Base-by-base conservation (phyloP, 2,113 vertebrate genomes). In the Lucifuga dentata region DNA sequence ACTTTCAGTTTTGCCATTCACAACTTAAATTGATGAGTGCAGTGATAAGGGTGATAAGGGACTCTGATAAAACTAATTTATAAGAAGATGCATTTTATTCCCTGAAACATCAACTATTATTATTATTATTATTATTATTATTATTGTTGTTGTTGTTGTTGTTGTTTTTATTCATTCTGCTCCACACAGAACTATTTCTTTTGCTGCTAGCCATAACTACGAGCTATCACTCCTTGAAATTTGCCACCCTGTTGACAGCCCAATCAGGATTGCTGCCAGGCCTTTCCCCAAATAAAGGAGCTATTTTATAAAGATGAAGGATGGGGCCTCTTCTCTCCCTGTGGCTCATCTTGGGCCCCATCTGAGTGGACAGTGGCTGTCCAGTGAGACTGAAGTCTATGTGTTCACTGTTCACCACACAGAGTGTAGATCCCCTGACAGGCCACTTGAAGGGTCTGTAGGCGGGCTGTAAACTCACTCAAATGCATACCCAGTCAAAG, bases 11-110 rank as follows among this genome's bases (percentile, higher is more conserved):
- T 86, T 80, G 63, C 62, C 62, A 67, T 73, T 78, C 36, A 73
- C 68, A 89, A 80, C 81, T 87, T 80, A 80, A 82, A 39, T 64
- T 73, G 46, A 80, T n/a, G n/a, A n/a, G n/a, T n/a, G n/a, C n/a
- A n/a, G n/a, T n/a, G n/a, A n/a, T n/a, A n/a, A n/a, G n/a, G 67
- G 68, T 80, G 78, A 51, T 58, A 83, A 81, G n/a, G n/a, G n/a
- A n/a, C n/a, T n/a, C n/a, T n/a, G n/a, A n/a, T n/a, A n/a, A 41
- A 16, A 20, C 58, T 26, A 56, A 75, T 60, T 39, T 35, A 20
- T 67, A 45, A 29, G 72, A 72, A 63, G 5, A 36, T 78, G 17
- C 49, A 35, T 68, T 56, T 73, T 16, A 43, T 68, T 38, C 62
- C 29, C 49, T 61, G 53, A 55, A 24, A 41, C 66, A 45, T 50